Percentiles rank a stretch among this genome's conserved stretches.
Evolutionary conservation across 1,140 invertebrate genomes (phyloP).

Genomic region (Anadara kagoshimensis): DNA sequence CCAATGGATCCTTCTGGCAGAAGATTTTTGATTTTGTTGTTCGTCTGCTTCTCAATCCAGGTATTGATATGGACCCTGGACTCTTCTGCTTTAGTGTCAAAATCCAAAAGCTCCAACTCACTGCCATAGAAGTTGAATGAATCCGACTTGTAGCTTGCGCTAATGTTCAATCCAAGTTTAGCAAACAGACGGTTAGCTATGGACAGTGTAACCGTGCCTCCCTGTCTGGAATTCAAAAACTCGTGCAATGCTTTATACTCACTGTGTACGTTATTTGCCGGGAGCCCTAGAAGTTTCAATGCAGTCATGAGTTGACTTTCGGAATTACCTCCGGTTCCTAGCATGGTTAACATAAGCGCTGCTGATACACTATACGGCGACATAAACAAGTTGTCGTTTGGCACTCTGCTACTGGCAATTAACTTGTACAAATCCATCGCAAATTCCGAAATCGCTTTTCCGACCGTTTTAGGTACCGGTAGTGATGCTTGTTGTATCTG

Average conservation of each 20-base stretch:
- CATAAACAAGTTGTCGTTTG: conserved; percentile 77
- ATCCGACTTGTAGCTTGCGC: conserved; percentile 8
- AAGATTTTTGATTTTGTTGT: conserved; percentile 80
- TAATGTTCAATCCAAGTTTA: conserved; percentile 19
- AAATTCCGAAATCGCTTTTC: too few species aligned
- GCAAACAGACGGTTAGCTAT: conserved; percentile 77
- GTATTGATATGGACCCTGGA: conserved; percentile 77
- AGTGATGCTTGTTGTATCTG: too few species aligned
- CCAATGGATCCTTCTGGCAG: conserved; percentile 73
- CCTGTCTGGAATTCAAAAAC: conserved; percentile 77
- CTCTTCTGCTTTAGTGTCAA: conserved; percentile 34
- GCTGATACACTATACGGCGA: conserved; percentile 81
- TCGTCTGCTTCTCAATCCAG: conserved; percentile 82
- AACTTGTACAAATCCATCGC: too few species aligned
- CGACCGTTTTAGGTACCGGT: too few species aligned
- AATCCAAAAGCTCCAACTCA: conserved; percentile 37
- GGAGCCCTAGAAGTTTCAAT: conserved; percentile 11
- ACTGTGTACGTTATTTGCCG: conserved; percentile 19
- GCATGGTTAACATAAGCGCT: conserved; percentile 80
- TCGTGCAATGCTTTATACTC: conserved; percentile 29
- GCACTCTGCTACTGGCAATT: too few species aligned
- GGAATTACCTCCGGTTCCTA: conserved; percentile 81
- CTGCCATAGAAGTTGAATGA: conserved; percentile 28
- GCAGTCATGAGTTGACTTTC: conserved; percentile 77
- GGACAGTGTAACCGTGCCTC: conserved; percentile 81